A percentile compares a stretch with the other conserved stretches of the same genome.
Conservation (phyloP, 1,140 invertebrate genomes). For the Oscheius sp. region DNA sequence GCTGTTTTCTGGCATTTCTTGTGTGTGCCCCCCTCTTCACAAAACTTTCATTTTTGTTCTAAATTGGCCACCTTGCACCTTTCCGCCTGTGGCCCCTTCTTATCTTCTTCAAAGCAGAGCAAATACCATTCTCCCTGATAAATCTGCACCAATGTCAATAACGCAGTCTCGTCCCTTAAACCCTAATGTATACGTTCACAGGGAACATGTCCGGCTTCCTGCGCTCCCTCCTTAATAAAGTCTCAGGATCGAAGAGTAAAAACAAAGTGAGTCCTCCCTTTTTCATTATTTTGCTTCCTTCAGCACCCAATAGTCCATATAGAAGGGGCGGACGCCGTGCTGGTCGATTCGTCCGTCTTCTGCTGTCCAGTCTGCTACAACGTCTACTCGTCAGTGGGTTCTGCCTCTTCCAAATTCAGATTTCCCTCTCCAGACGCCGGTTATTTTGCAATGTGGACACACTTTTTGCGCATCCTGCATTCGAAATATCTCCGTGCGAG, state of each 20-base stretch:
- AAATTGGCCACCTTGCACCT: too few species aligned
- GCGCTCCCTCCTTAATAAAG: not conserved
- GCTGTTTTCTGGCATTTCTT: too few species aligned
- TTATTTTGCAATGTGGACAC: not conserved
- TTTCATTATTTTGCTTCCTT: not conserved
- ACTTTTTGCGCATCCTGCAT: not conserved
- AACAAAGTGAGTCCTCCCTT: not conserved
- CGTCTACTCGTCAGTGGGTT: not conserved
- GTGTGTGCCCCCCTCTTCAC: too few species aligned
- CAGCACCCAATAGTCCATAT: slow-evolving; percentile 1
- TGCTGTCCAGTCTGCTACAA: slow-evolving; percentile 6
- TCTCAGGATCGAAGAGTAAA: not conserved
- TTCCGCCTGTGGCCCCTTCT: too few species aligned
- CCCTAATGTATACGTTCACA: not conserved
- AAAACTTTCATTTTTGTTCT: too few species aligned
- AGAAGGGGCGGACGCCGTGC: not conserved
- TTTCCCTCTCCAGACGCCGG: not conserved
- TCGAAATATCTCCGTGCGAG: not conserved
- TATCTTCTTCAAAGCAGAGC: too few species aligned
- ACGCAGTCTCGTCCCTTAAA: too few species aligned
- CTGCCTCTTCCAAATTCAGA: not conserved
- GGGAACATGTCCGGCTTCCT: not conserved
- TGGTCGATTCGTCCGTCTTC: not conserved
- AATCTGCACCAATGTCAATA: too few species aligned
- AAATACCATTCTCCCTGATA: too few species aligned